Evolutionary conservation across 2,113 vertebrate species (phyloP).

Genomic region (Zosterops japonicus): DNA sequence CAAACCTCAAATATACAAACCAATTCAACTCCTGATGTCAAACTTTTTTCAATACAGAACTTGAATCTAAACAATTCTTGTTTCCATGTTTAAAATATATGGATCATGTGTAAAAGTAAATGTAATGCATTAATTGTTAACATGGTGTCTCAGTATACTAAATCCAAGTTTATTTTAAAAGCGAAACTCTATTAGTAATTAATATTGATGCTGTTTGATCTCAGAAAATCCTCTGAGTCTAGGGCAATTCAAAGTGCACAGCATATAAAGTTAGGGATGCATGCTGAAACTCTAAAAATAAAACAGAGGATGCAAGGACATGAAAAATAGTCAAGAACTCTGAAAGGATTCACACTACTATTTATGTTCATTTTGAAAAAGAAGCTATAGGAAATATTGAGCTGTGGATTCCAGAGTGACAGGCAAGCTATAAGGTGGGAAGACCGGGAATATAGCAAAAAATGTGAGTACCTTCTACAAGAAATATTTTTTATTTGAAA

Average conservation of each 20-base stretch:
- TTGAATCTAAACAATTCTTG: neutral
- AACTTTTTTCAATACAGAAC: neutral
- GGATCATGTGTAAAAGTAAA: neutral
- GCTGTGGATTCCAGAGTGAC: neutral
- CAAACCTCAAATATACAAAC: neutral
- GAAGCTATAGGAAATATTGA: neutral
- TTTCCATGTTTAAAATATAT: neutral
- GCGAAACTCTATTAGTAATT: neutral
- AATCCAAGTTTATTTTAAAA: conserved; percentile 35
- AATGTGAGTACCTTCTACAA: neutral
- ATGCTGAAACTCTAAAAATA: neutral
- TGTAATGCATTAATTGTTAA: neutral
- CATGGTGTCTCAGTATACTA: conserved; percentile 2
- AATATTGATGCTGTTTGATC: conserved; percentile 47
- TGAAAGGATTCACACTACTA: neutral
- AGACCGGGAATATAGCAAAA: conserved; percentile 9
- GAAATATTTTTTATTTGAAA: conserved; percentile 45
- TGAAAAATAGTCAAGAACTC: neutral
- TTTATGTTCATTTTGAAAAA: neutral
- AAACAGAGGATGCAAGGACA: neutral
- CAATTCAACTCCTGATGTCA: neutral
- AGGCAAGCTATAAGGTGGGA: neutral
- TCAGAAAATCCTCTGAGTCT: conserved; percentile 27
- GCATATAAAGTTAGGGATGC: neutral
- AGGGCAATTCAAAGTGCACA: neutral